These are phyloP conservation scores for Astreopora myriophthalma DNA, from an alignment of 64 coral and sea anemone species.

Conservation along the genomic window DNA sequence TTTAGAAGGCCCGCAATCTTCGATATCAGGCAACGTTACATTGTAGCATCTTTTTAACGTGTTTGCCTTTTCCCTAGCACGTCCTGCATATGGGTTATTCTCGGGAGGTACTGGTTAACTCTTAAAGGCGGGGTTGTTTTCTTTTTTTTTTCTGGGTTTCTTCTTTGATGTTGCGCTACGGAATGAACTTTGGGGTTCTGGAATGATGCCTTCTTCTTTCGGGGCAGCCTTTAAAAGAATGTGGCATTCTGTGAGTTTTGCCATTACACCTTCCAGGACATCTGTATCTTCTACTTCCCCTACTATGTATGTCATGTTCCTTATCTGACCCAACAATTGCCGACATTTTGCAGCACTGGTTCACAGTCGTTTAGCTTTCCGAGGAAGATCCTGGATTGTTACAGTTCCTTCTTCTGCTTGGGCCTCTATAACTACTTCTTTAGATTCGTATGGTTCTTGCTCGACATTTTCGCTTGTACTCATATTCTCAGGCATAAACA, in stretches of 20 bases:
- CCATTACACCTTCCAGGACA: not conserved
- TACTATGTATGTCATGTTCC: slow-evolving; percentile 33
- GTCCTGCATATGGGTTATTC: slow-evolving; percentile 17
- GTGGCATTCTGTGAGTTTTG: not conserved
- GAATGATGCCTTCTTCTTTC: slow-evolving; percentile 20
- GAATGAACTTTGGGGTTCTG: not conserved
- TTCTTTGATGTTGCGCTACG: not conserved
- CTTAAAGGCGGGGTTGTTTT: not conserved
- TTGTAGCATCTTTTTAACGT: not conserved
- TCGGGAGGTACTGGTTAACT: not conserved
- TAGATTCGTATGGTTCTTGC: not conserved
- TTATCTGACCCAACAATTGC: slow-evolving; percentile 13
- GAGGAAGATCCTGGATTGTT: not conserved
- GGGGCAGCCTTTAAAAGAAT: not conserved
- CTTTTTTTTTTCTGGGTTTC: not conserved
- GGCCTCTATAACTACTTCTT: not conserved
- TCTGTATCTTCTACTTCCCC: not conserved
- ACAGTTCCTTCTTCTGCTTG: not conserved
- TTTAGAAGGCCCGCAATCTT: not conserved
- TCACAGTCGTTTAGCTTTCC: not conserved
- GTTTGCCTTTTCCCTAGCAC: slow-evolving; percentile 11
- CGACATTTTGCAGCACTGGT: slow-evolving; percentile 15
- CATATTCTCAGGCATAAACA: not conserved
- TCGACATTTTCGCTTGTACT: not conserved
- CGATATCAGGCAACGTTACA: not conserved